These are phyloP conservation scores for Drosophila teissieri DNA, from an alignment of 1,140 invertebrate species.

Conservation along the genomic window DNA sequence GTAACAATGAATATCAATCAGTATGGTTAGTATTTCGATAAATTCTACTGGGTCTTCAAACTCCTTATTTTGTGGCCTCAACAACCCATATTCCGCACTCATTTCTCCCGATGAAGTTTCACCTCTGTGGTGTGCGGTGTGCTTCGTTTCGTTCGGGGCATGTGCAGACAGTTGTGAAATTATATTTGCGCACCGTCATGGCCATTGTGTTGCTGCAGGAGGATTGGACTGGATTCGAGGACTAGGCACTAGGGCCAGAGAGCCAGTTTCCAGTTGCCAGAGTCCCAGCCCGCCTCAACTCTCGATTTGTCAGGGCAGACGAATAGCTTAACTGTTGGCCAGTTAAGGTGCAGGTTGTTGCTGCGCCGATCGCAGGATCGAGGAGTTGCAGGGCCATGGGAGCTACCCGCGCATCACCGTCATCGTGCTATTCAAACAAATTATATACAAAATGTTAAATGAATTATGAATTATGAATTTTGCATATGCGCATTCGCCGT, in stretches of 20 bases:
- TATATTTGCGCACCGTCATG: conserved; percentile 81
- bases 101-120: conserved; percentile 30
- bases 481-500: conserved; percentile 71
- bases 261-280: conserved; percentile 9
- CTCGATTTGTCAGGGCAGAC: conserved; percentile 78
- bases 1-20: neutral
- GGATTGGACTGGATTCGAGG: conserved; percentile 20
- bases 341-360: conserved; percentile 47
- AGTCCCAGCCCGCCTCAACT: conserved; percentile 29
- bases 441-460: conserved; percentile 84
- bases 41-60: neutral
- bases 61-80: no score
- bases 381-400: conserved; percentile 19
- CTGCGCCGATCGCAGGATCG: conserved; percentile 10
- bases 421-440: conserved; percentile 84
- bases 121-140: conserved; percentile 33
- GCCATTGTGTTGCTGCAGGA: conserved; percentile 64
- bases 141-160: conserved; percentile 60
- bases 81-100: neutral
- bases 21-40: no score
- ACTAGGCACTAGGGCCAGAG: conserved; percentile 7
- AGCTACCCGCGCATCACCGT: conserved; percentile 60
- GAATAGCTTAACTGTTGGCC: conserved; percentile 74
- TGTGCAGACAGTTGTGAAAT: conserved; percentile 83
- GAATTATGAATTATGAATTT: conserved; percentile 84